These are phyloP conservation scores for Symphodus melops DNA, from an alignment of 2,113 vertebrate genomes.

Conservation along the genomic window DNA sequence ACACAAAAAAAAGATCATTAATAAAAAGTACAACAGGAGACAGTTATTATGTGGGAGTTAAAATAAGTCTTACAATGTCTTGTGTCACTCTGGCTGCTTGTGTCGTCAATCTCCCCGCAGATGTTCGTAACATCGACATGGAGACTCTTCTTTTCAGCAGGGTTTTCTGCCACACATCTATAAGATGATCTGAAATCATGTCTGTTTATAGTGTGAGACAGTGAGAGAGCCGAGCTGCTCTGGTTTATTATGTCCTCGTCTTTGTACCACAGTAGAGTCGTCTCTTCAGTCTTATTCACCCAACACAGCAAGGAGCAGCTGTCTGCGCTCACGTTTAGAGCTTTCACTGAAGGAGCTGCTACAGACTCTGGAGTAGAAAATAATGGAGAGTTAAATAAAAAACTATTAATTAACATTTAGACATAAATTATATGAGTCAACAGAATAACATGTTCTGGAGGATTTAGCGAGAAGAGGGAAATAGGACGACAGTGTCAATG, in stretches of 20 bases:
- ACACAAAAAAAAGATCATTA: not conserved
- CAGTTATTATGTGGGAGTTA: not conserved
- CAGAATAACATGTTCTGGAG: too few relatives aligned
- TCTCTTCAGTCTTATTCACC: conserved; percentile 23
- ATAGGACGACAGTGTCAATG: too few relatives aligned
- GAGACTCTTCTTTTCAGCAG: not conserved
- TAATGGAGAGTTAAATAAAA: too few relatives aligned
- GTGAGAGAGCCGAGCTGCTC: conserved; percentile 19
- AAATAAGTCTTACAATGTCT: conserved; percentile 9
- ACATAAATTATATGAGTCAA: too few relatives aligned
- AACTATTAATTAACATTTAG: too few relatives aligned
- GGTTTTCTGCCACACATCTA: conserved; percentile 37
- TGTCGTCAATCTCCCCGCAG: not conserved
- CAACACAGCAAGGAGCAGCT: conserved; percentile 36
- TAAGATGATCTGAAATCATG: conserved; percentile 5
- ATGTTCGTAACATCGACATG: not conserved
- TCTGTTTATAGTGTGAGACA: conserved; percentile 2
- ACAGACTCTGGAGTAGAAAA: conserved; percentile 3
- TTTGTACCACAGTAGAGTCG: conserved; percentile 40
- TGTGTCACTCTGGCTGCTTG: not conserved
- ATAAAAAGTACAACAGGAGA: not conserved
- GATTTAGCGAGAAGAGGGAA: too few relatives aligned
- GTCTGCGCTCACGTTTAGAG: not conserved
- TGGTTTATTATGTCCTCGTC: conserved; percentile 15
- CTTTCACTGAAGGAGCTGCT: conserved; percentile 3